A percentile compares a stretch with the other conserved stretches of the same genome.
phyloP scores from a whole-genome alignment of 2,888 invertebrate genomes.

The Nymphalis polychloros region DNA sequence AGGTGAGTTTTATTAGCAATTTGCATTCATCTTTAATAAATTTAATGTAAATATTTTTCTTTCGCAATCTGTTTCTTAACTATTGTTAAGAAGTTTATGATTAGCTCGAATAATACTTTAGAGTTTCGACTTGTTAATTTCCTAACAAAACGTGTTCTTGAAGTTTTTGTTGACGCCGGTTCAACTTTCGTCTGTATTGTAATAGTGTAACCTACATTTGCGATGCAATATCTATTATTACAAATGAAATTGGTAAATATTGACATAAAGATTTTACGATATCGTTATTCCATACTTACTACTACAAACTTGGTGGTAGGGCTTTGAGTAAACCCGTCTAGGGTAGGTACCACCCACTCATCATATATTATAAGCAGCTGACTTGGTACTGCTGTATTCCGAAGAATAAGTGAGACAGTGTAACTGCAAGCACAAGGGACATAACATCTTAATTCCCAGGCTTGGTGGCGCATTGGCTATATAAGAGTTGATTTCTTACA shows the following conservation, averaged over 20 bases:
- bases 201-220: conserved; percentile 16
- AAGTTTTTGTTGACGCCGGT: conserved; percentile 14
- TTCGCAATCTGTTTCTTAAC: not conserved
- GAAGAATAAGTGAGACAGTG: too few species aligned
- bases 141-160: conserved; percentile 22
- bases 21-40: too few species aligned
- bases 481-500: too few species aligned
- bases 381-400: too few species aligned
- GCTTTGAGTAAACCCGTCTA: too few species aligned
- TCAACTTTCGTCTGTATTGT: conserved; percentile 22
- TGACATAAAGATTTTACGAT: not conserved
- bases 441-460: too few species aligned
- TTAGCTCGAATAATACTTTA: conserved; percentile 8
- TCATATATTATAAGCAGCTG: too few species aligned
- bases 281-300: not conserved
- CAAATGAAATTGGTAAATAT: not conserved
- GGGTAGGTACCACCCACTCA: too few species aligned
- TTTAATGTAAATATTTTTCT: too few species aligned
- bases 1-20: too few species aligned
- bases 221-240: conserved; percentile 11
- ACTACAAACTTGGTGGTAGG: not conserved
- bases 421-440: too few species aligned
- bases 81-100: not conserved
- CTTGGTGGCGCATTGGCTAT: too few species aligned
- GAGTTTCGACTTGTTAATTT: conserved; percentile 11